Base-by-base conservation (phyloP, 2,888 invertebrate genomes). In the Nasonovia ribisnigri region DNA sequence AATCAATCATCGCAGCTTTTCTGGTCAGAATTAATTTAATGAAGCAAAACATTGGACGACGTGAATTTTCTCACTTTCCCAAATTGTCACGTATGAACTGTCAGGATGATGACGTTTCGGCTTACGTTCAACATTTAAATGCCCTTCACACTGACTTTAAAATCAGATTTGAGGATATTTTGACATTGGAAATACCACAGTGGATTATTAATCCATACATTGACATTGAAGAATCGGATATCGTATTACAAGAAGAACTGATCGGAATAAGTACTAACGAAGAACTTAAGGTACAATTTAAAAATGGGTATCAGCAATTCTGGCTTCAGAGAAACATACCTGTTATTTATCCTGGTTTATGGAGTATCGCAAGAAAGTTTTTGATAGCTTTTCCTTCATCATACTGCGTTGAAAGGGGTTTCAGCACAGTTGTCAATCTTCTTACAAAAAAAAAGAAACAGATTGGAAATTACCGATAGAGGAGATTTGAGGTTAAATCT, bases 181-280 rank as follows among this genome's bases (percentile, higher is more conserved):
- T 57, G 57, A 57, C 57, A 26, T 1, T 57, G 57, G 57, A 57
- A 57, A 57, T 57, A 57, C 57, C 26, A 57, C 26, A 57, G 8
- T 57, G 57, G 57, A 57, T 26, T 57, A 57, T 57, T 57, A 57
- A 57, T 57, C 57, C 8, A 26, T 57, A 77, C 36, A 77, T 0
- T 36, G 36, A 36, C 36, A 36, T 36, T 36, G 77, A 77, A 77
- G 77, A 36, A n/a, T 77, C 57, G 26, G 26, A 57, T 77, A 77
- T 77, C 77, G 36, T 36, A 77, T 77, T 43, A 46, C 86, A 95
- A 95, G 95, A 95, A 94, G 94, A 95, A 94, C 94, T 95, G n/a
- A 95, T 95, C 94, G 95, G 94, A 95, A 92, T 95, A 86, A 94
- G 94, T 91, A 95, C 95, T 77, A 95, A 94, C 86, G 95, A 95